Percentiles rank a stretch among this genome's conserved stretches.
These are phyloP conservation scores for Macrosoma leucophasiata DNA, from an alignment of 2,888 invertebrate species.

Conservation along the genomic window DNA sequence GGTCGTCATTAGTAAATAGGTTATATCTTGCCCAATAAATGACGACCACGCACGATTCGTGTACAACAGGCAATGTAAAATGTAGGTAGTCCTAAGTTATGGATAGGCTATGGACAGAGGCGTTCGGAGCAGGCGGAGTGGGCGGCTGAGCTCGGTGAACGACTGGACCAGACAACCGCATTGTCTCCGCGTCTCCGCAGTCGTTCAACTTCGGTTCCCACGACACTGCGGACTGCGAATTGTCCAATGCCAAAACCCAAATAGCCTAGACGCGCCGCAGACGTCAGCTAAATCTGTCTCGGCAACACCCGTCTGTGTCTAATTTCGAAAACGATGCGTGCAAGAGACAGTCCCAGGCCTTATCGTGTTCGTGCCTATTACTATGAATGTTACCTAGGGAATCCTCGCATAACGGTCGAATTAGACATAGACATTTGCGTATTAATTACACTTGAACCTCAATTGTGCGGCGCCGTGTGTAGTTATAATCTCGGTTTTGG, in stretches of 20 bases:
- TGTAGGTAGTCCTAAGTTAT: slow-evolving; percentile 5
- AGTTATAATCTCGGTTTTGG: too few relatives aligned
- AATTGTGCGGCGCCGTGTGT: too few relatives aligned
- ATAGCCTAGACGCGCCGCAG: slow-evolving; percentile 73
- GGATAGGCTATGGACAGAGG: slow-evolving; percentile 3
- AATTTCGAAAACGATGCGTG: slow-evolving; percentile 40
- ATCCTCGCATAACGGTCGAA: too few relatives aligned
- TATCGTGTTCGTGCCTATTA: too few relatives aligned
- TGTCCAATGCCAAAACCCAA: slow-evolving; percentile 70
- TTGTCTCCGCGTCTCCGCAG: slow-evolving; percentile 65
- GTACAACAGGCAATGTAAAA: background rate
- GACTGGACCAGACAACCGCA: slow-evolving; percentile 51
- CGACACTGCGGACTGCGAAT: slow-evolving; percentile 57
- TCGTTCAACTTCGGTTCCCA: slow-evolving; percentile 76
- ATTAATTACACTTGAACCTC: too few relatives aligned
- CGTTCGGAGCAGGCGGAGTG: background rate
- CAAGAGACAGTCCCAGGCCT: too few relatives aligned
- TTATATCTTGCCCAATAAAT: too few relatives aligned
- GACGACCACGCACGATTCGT: too few relatives aligned
- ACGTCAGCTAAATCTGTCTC: slow-evolving; percentile 66
- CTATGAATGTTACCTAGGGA: too few relatives aligned
- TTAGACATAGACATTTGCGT: too few relatives aligned
- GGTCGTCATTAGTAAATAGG: too few relatives aligned
- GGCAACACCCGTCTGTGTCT: slow-evolving; percentile 43
- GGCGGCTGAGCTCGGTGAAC: slow-evolving; percentile 36